Conservation (phyloP, 2,797 vertebrate genomes). For the Danio tinwini region DNA sequence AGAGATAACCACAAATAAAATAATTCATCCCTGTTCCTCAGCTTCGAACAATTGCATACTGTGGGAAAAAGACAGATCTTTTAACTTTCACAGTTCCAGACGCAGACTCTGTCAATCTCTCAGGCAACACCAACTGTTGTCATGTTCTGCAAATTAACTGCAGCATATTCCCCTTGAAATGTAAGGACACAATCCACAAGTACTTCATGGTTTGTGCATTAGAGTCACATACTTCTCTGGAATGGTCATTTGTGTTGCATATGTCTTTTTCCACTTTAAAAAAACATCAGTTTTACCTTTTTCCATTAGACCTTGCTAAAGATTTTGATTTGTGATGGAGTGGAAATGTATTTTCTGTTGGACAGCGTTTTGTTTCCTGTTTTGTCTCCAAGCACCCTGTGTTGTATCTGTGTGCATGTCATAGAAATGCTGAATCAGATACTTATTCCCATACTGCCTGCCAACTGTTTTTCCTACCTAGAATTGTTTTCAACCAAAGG, state of each 20-base stretch:
- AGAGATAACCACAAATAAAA: slow-evolving; percentile 58
- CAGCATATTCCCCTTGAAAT: slow-evolving; percentile 43
- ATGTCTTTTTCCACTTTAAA: slow-evolving; percentile 56
- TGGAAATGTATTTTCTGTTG: slow-evolving; percentile 7
- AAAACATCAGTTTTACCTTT: slow-evolving; percentile 18
- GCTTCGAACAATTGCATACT: slow-evolving; percentile 46
- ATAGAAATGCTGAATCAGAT: slow-evolving; percentile 15
- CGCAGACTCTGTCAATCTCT: slow-evolving; percentile 20
- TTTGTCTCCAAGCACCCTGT: slow-evolving; percentile 19
- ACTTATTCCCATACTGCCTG: slow-evolving; percentile 12
- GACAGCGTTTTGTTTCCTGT: slow-evolving; percentile 5
- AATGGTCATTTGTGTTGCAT: slow-evolving; percentile 72
- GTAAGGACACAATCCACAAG: slow-evolving; percentile 40
- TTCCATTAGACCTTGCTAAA: slow-evolving; percentile 17
- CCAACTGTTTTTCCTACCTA: slow-evolving; percentile 10
- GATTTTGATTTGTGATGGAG: slow-evolving; percentile 17
- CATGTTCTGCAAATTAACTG: slow-evolving; percentile 46
- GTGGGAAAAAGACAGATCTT: slow-evolving; percentile 49
- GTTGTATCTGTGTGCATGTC: slow-evolving; percentile 16
- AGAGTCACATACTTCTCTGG: slow-evolving; percentile 69
- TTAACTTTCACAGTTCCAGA: slow-evolving; percentile 38
- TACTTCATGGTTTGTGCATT: slow-evolving; percentile 77
- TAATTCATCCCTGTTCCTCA: slow-evolving; percentile 46
- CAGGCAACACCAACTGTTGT: slow-evolving; percentile 45
- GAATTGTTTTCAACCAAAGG: not conserved